Percentiles rank a stretch among this genome's conserved stretches.
Conservation (phyloP, 1,140 invertebrate species). For the Amphibalanus amphitrite region DNA sequence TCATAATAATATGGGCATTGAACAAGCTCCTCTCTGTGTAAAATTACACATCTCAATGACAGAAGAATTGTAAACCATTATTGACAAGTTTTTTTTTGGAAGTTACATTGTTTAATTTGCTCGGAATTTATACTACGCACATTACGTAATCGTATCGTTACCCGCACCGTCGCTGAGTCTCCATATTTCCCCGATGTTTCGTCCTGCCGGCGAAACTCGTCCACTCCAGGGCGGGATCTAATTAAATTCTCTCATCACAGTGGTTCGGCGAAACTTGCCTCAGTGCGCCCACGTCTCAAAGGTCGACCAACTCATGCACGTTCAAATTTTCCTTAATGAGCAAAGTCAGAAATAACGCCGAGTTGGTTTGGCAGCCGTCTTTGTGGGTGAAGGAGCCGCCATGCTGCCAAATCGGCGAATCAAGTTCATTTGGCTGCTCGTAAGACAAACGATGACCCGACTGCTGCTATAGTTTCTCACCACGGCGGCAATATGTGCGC, state of each 20-base stretch:
- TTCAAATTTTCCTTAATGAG: neutral
- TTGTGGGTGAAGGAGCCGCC: neutral
- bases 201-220: neutral
- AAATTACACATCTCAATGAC: no score
- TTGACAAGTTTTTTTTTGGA: no score
- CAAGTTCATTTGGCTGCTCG: no score
- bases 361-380: neutral
- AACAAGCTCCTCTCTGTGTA: no score
- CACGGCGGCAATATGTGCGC: neutral
- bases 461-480: no score
- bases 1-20: no score
- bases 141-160: no score
- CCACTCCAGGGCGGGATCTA: neutral
- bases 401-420: neutral
- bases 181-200: neutral
- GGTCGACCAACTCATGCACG: neutral
- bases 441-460: no score
- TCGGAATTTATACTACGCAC: no score
- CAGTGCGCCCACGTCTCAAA: neutral
- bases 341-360: neutral
- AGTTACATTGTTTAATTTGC: no score
- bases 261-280: neutral
- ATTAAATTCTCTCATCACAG: conserved; percentile 1
- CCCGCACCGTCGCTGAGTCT: no score
- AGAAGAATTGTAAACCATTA: no score